A percentile compares a stretch with the other conserved stretches of the same genome.
Conservation (phyloP, 2,888 invertebrate genomes). For the Lamproptera curius region DNA sequence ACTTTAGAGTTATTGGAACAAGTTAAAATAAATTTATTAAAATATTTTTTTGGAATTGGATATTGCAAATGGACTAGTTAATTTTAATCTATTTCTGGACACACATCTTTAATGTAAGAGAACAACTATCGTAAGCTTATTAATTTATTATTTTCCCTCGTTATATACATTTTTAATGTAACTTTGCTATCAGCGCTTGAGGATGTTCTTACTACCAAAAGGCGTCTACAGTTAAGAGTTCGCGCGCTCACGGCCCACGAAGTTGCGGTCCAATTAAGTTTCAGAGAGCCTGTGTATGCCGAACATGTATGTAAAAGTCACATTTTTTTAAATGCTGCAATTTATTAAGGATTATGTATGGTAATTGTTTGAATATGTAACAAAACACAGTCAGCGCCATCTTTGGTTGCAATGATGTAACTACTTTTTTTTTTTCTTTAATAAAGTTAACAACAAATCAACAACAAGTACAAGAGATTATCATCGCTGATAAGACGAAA, state of each 20-base stretch:
- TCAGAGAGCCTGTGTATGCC: constrained; percentile 88
- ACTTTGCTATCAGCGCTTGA: constrained; percentile 72
- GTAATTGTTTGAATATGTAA: too few relatives aligned
- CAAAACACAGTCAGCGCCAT: too few relatives aligned
- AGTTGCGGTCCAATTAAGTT: constrained; percentile 86
- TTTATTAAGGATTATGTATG: too few relatives aligned
- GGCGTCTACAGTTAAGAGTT: constrained; percentile 85
- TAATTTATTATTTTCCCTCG: background rate
- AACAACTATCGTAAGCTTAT: background rate
- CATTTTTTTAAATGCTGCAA: too few relatives aligned
- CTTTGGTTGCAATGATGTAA: too few relatives aligned
- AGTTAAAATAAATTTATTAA: constrained; percentile 92
- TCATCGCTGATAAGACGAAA: too few relatives aligned
- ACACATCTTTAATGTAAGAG: background rate
- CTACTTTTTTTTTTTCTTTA: too few relatives aligned
- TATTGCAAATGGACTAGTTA: background rate
- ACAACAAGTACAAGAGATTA: background rate
- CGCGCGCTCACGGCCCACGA: constrained; percentile 88
- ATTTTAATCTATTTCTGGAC: background rate
- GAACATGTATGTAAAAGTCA: constrained; percentile 83
- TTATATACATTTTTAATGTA: constrained; percentile 41
- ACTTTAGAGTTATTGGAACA: constrained; percentile 95
- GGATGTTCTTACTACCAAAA: constrained; percentile 87
- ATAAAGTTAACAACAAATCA: background rate
- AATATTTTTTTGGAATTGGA: background rate